Percentiles rank a stretch among this genome's conserved stretches.
These are phyloP conservation scores for Noctua janthe DNA, from an alignment of 2,888 invertebrate species.

Conservation along the genomic window DNA sequence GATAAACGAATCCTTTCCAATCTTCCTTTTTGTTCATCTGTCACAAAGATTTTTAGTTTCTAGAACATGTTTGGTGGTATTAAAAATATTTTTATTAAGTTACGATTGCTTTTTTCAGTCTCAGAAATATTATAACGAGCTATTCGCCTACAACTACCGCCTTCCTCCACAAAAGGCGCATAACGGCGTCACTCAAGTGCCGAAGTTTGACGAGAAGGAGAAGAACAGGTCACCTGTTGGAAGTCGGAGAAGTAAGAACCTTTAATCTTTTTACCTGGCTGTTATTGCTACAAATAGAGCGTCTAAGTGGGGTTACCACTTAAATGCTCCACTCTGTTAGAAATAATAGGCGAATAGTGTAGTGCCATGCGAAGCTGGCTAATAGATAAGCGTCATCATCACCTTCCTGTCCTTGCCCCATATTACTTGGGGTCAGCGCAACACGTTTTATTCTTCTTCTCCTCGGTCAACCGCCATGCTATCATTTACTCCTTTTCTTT, in stretches of 20 bases:
- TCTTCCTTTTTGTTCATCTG: background rate
- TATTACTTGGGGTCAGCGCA: too few relatives aligned
- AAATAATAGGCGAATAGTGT: too few relatives aligned
- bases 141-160: constrained; percentile 70
- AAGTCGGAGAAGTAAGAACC: constrained; percentile 68
- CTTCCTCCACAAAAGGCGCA: constrained; percentile 59
- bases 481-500: too few relatives aligned
- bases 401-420: too few relatives aligned
- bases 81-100: background rate
- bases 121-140: constrained; percentile 81
- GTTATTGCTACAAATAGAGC: too few relatives aligned
- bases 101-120: constrained; percentile 73
- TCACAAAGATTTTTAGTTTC: background rate
- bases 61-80: too few relatives aligned
- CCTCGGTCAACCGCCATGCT: too few relatives aligned
- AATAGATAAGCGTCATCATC: too few relatives aligned
- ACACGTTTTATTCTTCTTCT: too few relatives aligned
- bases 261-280: background rate
- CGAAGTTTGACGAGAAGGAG: constrained; percentile 58
- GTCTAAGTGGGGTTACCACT: too few relatives aligned
- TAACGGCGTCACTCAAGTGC: constrained; percentile 54
- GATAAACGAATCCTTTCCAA: background rate
- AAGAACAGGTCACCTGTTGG: constrained; percentile 58
- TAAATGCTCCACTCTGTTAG: too few relatives aligned
- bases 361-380: too few relatives aligned